A percentile compares a stretch with the other conserved stretches of the same genome.
These are phyloP conservation scores for Aegithalos caudatus DNA, from an alignment of 2,113 vertebrate species.

Conservation along the genomic window DNA sequence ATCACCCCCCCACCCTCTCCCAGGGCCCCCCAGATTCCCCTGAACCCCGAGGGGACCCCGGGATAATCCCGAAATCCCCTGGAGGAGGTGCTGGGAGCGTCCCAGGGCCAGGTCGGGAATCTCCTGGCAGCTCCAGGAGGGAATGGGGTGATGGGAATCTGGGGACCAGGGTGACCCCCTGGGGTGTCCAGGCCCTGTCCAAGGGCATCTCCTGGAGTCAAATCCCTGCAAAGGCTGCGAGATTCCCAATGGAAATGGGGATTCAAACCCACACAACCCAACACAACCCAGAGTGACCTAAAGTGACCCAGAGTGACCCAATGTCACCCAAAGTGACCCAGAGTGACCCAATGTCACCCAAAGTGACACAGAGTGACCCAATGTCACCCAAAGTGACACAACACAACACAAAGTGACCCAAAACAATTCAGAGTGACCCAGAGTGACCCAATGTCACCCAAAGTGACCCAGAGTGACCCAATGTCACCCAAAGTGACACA, in stretches of 20 bases:
- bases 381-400: too few species aligned
- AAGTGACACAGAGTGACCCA: not conserved
- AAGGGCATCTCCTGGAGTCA: too few species aligned
- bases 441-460: not conserved
- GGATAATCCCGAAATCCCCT: too few species aligned
- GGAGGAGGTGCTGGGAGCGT: rapidly evolving
- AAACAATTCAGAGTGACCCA: not conserved
- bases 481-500: not conserved
- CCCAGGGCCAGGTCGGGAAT: too few species aligned
- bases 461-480: not conserved
- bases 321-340: rapidly evolving
- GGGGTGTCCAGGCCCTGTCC: rapidly evolving
- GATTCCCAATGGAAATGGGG: rapidly evolving
- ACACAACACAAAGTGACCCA: not conserved
- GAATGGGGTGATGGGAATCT: not conserved
- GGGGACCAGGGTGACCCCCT: not conserved
- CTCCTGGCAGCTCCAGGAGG: too few species aligned
- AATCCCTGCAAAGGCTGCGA: not conserved
- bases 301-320: not conserved
- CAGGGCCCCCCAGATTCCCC: rapidly evolving
- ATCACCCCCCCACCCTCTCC: not conserved
- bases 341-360: rapidly evolving
- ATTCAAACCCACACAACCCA: rapidly evolving
- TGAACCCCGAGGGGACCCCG: rapidly evolving
- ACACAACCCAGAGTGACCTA: not conserved